Evolutionary conservation across 2,113 vertebrate genomes (phyloP).

Genomic region (Nycticorax nycticorax): DNA sequence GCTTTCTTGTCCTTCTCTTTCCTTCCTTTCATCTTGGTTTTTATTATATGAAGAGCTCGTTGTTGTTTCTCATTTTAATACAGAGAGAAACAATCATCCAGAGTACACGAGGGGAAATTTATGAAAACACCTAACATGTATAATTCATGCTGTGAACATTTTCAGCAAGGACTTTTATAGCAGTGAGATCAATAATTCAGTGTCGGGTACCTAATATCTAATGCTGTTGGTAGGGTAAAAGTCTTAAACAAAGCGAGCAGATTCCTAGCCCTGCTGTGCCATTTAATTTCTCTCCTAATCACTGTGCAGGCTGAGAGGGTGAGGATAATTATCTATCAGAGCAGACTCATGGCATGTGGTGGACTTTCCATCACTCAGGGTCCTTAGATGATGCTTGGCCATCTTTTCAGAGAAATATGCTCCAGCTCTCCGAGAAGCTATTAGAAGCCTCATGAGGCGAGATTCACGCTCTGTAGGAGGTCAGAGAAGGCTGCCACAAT

Average conservation of each 20-base stretch:
- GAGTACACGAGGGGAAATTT: not conserved
- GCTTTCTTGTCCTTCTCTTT: not conserved
- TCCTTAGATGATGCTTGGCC: not conserved
- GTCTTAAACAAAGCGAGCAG: not conserved
- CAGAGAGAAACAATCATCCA: not conserved
- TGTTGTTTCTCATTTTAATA: not conserved
- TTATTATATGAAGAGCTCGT: not conserved
- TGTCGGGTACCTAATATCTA: not conserved
- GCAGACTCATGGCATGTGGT: slow-evolving; percentile 26
- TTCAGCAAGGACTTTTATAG: not conserved
- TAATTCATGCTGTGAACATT: slow-evolving; percentile 4
- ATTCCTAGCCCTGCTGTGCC: not conserved
- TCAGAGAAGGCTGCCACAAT: slow-evolving; percentile 1
- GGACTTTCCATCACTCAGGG: slow-evolving; percentile 32
- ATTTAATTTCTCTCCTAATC: not conserved
- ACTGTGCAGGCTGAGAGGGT: not conserved
- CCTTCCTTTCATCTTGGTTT: not conserved
- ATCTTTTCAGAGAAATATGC: not conserved
- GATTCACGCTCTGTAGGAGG: not conserved
- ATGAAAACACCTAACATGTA: not conserved
- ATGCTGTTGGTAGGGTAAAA: not conserved
- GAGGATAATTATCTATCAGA: slow-evolving; percentile 7
- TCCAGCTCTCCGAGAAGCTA: not conserved
- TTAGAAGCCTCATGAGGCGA: not conserved
- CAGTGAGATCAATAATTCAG: slow-evolving; percentile 10